Base-by-base conservation (phyloP, 1,140 invertebrate genomes). In the Penaeus japonicus region DNA sequence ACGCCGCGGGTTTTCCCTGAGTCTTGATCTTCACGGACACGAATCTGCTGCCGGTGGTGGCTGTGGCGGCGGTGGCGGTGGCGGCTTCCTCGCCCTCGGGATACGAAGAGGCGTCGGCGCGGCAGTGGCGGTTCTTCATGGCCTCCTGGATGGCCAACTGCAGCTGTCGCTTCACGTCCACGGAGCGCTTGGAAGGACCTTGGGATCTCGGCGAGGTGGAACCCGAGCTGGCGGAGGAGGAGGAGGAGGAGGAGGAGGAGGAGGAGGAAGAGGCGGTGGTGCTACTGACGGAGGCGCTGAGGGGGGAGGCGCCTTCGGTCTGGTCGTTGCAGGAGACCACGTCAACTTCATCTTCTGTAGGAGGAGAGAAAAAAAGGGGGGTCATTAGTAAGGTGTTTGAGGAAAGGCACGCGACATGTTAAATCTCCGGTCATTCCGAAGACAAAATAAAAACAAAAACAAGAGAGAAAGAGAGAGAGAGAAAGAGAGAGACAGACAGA, bases 11-110 rank as follows among this genome's bases (percentile, higher is more conserved):
- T 53, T 89, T 89, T 3, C 87, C 87, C 47, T 89, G 87, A 17
- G 87, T 89, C 73, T 84, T 84, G 73, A 89, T 89, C 82, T 89
- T 89, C 5, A 89, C 87, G 0, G 87, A 89, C 54, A 89, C 81
- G 17, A 89, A 62, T 47, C 39, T 78, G 35, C 75, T 78, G 75
- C 62, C 30, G 62, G 24, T 47, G 55, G 15, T 65, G 30, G n/a
- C 80, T 10, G 57, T 47, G n/a, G 80, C 24, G 54, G 54, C 59
- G 54, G 53, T 59, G 27, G 62, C 22, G 83, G 59, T 75, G 35
- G 65, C 62, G 24, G 54, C 54, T 10, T 54, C 80, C 12, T 70
- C 59, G 53, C 39, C 47, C 65, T 54, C 53, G 70, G 30, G n/a
- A 20, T 15, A 70, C 1, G 12, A 15, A 5, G 32, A 39, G 5